Evolutionary conservation across 2,888 invertebrate species (phyloP).

Genomic region (Cryptocheilus praepositus): DNA sequence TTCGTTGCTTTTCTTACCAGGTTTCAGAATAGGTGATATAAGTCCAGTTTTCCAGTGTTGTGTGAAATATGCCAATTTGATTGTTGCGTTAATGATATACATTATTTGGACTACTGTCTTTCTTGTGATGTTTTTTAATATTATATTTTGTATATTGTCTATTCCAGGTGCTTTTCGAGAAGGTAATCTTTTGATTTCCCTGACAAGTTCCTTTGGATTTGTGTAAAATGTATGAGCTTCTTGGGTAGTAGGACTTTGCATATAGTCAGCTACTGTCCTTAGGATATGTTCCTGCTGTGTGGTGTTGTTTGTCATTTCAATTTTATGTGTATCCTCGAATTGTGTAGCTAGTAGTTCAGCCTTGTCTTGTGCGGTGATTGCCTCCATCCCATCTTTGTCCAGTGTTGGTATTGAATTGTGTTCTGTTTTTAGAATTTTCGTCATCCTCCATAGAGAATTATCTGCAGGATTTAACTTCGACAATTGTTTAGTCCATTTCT

Average conservation of each 20-base stretch:
- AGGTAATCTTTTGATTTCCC: constrained; percentile 14
- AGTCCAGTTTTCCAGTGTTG: constrained; percentile 21
- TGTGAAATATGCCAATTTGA: constrained; percentile 20
- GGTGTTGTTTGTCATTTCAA: constrained; percentile 30
- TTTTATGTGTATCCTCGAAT: constrained; percentile 33
- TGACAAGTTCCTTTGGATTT: constrained; percentile 13
- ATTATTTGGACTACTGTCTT: constrained; percentile 23
- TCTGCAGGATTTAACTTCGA: constrained; percentile 27
- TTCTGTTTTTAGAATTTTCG: constrained; percentile 35
- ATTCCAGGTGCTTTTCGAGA: constrained; percentile 31
- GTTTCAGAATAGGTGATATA: constrained; percentile 27
- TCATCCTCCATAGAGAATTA: constrained; percentile 40
- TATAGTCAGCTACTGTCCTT: not conserved
- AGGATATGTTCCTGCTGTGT: constrained; percentile 29
- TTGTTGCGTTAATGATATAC: constrained; percentile 29
- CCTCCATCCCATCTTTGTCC: constrained; percentile 19
- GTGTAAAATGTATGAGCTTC: not conserved
- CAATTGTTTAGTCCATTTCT: constrained; percentile 17
- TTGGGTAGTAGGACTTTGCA: not conserved
- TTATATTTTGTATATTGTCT: constrained; percentile 30
- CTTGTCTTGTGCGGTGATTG: constrained; percentile 33
- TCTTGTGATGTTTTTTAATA: constrained; percentile 27
- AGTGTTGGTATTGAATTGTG: constrained; percentile 30
- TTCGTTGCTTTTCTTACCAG: constrained; percentile 15
- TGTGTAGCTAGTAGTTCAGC: constrained; percentile 30